Percentiles rank a stretch among this genome's conserved stretches.
Evolutionary conservation across 2,888 invertebrate genomes (phyloP).

Genomic region (Atrina japonica): DNA sequence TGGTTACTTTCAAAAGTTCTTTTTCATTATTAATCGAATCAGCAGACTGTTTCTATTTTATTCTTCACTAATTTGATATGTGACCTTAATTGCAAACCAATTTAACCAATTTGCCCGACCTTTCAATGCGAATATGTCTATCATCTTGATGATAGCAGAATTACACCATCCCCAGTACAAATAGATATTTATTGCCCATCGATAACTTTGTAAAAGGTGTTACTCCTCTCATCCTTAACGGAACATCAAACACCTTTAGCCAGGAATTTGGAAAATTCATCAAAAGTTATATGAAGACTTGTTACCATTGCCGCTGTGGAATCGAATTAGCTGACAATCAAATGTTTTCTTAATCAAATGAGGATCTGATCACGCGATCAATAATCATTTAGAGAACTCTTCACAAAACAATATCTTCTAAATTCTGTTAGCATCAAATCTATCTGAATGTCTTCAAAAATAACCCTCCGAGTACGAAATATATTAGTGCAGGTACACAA

Average conservation of each 20-base stretch:
- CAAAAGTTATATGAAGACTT: constrained; percentile 45
- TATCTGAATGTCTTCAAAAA: no score
- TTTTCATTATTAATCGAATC: constrained; percentile 8
- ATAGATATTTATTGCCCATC: constrained; percentile 45
- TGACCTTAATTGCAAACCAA: constrained; percentile 21
- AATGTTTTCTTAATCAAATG: constrained; percentile 46
- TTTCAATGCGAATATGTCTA: constrained; percentile 22
- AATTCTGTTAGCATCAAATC: no score
- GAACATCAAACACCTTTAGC: constrained; percentile 47
- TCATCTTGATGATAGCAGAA: constrained; percentile 10
- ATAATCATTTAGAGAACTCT: constrained; percentile 35
- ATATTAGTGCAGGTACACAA: no score
- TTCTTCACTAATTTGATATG: constrained; percentile 21
- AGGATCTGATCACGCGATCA: constrained; percentile 36
- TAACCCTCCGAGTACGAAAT: no score
- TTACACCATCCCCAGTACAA: constrained; percentile 34
- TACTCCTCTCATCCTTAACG: constrained; percentile 32
- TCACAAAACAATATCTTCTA: constrained; percentile 4
- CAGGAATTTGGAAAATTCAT: constrained; percentile 39
- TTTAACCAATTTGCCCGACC: constrained; percentile 21
- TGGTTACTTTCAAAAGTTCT: no score
- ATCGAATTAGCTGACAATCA: constrained; percentile 48
- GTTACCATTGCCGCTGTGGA: constrained; percentile 43
- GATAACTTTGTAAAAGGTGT: constrained; percentile 45
- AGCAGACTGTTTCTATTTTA: constrained; percentile 15